A percentile compares a stretch with the other conserved stretches of the same genome.
These are phyloP conservation scores for Microhierax caerulescens DNA, from an alignment of 2,797 vertebrate genomes.

Conservation along the genomic window DNA sequence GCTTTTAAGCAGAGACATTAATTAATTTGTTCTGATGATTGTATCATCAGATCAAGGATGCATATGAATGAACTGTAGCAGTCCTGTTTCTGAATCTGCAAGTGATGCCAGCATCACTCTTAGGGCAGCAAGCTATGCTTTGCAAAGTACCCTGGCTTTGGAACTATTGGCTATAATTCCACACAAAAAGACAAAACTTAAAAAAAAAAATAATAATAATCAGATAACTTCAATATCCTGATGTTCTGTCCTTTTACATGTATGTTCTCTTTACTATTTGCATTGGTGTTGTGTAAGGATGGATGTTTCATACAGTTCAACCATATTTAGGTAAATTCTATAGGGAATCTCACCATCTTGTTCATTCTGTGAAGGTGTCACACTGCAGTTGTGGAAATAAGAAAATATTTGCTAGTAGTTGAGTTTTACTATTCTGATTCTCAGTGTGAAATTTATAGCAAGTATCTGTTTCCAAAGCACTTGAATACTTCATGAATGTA, in stretches of 20 bases:
- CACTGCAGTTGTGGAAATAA: not conserved
- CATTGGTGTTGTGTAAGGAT: not conserved
- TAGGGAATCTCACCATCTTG: not conserved
- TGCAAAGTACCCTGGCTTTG: not conserved
- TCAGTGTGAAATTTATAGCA: not conserved
- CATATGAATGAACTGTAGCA: not conserved
- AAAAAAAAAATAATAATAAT: not conserved
- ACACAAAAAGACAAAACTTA: not conserved
- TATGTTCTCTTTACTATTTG: not conserved
- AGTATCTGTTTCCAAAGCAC: not conserved
- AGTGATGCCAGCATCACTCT: not conserved
- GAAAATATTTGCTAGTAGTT: not conserved
- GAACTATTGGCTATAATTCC: not conserved
- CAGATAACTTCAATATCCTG: not conserved
- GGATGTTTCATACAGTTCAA: not conserved
- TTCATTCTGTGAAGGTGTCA: not conserved
- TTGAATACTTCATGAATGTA: not conserved
- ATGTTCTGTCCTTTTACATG: not conserved
- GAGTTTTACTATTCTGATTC: not conserved
- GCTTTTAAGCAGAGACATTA: not conserved
- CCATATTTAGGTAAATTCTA: not conserved
- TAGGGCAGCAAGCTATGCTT: not conserved
- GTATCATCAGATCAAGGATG: not conserved
- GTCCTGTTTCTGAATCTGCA: not conserved
- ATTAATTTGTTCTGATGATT: not conserved